phyloP scores from a whole-genome alignment of 2,888 invertebrate genomes.

The Agrochola lychnidis region DNA sequence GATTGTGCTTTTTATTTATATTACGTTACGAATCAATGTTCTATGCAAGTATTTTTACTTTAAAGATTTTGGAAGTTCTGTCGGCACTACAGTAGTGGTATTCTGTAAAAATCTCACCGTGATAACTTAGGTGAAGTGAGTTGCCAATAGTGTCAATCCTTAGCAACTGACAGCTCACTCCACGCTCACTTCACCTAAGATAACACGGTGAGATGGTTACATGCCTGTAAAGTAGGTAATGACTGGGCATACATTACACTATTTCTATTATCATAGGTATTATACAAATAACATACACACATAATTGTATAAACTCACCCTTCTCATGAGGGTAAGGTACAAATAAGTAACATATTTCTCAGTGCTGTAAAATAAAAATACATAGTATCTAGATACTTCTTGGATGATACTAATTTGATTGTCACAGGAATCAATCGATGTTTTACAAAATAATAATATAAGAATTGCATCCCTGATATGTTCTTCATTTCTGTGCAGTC shows the following conservation, averaged over 20 bases:
- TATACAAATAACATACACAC: background rate
- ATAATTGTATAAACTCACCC: background rate
- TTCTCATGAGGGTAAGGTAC: no score
- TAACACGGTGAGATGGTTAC: no score
- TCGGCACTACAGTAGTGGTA: no score
- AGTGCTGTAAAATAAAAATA: background rate
- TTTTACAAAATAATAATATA: background rate
- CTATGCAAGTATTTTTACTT: no score
- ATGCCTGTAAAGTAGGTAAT: background rate
- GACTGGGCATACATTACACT: background rate
- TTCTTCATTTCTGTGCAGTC: conserved; percentile 89
- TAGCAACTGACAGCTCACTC: no score
- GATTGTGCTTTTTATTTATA: no score
- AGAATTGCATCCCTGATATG: background rate
- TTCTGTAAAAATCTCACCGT: no score
- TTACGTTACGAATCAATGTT: no score
- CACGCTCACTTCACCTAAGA: no score
- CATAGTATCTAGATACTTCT: background rate
- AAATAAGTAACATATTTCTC: background rate
- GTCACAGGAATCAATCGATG: background rate
- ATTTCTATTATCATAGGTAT: background rate
- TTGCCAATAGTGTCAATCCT: no score
- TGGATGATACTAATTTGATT: background rate
- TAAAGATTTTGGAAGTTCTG: no score
- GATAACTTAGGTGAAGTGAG: no score